Evolutionary conservation across 2,113 vertebrate genomes (phyloP), one percentile per base, ranked within the genome.

Genomic region (Zosterops lateralis): DNA sequence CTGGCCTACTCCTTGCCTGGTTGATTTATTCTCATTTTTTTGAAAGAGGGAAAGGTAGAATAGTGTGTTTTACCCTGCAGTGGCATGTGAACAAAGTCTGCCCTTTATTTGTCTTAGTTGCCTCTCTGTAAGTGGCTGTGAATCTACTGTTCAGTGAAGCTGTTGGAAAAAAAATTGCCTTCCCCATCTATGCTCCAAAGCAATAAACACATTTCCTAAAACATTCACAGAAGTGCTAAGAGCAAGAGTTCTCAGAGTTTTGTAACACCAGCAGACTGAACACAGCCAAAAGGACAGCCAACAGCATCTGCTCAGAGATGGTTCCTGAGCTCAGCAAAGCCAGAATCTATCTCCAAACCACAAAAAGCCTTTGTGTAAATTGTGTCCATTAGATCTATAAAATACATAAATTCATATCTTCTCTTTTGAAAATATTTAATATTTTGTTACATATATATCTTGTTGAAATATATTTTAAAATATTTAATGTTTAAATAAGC

Each of bases 31-130:
- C 32, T 40, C 14, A 7, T 77, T 70, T 56, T 83, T 57, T 56
- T 66, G 38, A 66, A 73, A 70, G 71, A 85, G 61, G n/a, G n/a
- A 79, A 53, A 66, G 9, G 38, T 25, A 66, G 36, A 2, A 0
- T 21, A 70, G 12, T 38, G 18, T 36, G 29, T 54, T 65, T 38
- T 34, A 18, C 26, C 29, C 20, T 66, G 34, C 32, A 73, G 51
- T 18, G 36, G 5, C 40, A 31, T 0, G 0, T 14, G 70, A 29
- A 58, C 40, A 34, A 8, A 26, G 17, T 7, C 42, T 56, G 50
- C 6, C 38, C 42, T 90, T 61, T 45, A 58, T 51, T 83, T 47
- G 60, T 42, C 58, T 1, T 2, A 60, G n/a, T 11, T 60, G 26
- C 8, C 17, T 17, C 3, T 10, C 56, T 67, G 26, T 14, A 66